A percentile compares a stretch with the other conserved stretches of the same genome.
Evolutionary conservation across 2,888 invertebrate genomes (phyloP).

Genomic region (Muschampia plurimacula): DNA sequence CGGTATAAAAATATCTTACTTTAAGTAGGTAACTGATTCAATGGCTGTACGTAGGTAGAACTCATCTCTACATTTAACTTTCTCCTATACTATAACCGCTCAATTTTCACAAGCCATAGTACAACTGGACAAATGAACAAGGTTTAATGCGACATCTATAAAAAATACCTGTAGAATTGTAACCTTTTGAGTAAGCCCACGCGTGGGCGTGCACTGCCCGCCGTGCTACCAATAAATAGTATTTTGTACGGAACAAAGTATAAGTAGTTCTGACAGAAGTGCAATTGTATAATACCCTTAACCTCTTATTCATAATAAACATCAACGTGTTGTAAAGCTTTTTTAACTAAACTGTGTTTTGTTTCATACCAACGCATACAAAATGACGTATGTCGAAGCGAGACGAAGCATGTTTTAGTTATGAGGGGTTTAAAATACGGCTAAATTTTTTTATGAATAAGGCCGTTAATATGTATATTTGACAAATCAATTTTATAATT

Average conservation of each 20-base stretch:
- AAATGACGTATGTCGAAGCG: too few relatives aligned
- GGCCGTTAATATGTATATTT: too few relatives aligned
- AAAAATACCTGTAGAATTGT: slow-evolving; percentile 46
- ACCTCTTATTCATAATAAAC: too few relatives aligned
- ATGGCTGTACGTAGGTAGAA: background rate
- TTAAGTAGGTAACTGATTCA: too few relatives aligned
- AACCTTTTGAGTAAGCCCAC: slow-evolving; percentile 42
- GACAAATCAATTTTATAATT: too few relatives aligned
- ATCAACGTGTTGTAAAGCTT: too few relatives aligned
- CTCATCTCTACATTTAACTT: background rate
- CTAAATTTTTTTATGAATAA: too few relatives aligned
- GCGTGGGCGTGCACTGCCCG: slow-evolving; percentile 48
- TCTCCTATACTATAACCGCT: slow-evolving; percentile 5
- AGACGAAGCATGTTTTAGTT: too few relatives aligned
- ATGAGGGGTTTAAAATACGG: too few relatives aligned
- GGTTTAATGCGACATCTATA: slow-evolving; percentile 19
- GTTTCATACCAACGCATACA: too few relatives aligned
- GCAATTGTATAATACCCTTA: background rate
- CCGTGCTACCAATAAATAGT: slow-evolving; percentile 46
- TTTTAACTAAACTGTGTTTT: too few relatives aligned
- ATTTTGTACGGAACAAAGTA: background rate
- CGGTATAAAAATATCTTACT: too few relatives aligned
- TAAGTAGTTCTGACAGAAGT: slow-evolving; percentile 10
- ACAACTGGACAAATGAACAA: slow-evolving; percentile 6
- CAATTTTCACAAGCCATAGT: slow-evolving; percentile 18